Conservation (phyloP, 1,140 invertebrate species). For the Drosophila suzukii region DNA sequence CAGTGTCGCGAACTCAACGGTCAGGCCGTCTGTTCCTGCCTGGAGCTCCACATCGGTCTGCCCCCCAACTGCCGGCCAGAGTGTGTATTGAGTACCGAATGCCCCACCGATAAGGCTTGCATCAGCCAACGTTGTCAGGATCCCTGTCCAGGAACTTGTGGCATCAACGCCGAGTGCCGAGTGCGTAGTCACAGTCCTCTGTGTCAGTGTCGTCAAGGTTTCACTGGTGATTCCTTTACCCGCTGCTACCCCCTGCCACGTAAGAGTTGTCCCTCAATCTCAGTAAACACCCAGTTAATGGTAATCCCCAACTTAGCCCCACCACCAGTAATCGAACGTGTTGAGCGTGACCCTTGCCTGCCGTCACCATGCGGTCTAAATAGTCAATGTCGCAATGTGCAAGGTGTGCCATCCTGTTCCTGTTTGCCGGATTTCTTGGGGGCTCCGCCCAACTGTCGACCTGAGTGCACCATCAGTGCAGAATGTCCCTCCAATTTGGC, state of each 20-base stretch:
- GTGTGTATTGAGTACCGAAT: conserved; percentile 88
- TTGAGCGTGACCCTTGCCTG: conserved; percentile 89
- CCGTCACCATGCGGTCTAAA: conserved; percentile 89
- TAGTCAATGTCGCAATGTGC: conserved; percentile 89
- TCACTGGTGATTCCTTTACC: conserved; percentile 88
- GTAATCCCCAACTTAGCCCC: conserved; percentile 50
- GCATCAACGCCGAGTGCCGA: conserved; percentile 88
- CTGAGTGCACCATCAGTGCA: conserved; percentile 93
- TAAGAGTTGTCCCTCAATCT: conserved; percentile 81
- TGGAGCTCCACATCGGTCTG: conserved; percentile 86
- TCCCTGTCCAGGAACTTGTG: conserved; percentile 89
- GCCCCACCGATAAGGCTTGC: conserved; percentile 87
- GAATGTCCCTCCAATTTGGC: conserved; percentile 92
- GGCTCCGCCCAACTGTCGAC: conserved; percentile 90
- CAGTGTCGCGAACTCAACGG: conserved; percentile 87
- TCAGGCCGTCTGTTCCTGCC: conserved; percentile 88
- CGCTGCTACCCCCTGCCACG: conserved; percentile 86
- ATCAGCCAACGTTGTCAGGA: conserved; percentile 89
- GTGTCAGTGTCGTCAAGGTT: conserved; percentile 88
- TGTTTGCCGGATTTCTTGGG: conserved; percentile 91
- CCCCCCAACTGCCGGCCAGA: conserved; percentile 89
- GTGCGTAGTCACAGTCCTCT: conserved; percentile 89
- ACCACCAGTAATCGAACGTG: conserved; percentile 82
- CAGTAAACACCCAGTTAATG: background rate
- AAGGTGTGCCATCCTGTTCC: conserved; percentile 91